Conservation (phyloP, 1,140 invertebrate species). For the Zaprionus nigranus region DNA sequence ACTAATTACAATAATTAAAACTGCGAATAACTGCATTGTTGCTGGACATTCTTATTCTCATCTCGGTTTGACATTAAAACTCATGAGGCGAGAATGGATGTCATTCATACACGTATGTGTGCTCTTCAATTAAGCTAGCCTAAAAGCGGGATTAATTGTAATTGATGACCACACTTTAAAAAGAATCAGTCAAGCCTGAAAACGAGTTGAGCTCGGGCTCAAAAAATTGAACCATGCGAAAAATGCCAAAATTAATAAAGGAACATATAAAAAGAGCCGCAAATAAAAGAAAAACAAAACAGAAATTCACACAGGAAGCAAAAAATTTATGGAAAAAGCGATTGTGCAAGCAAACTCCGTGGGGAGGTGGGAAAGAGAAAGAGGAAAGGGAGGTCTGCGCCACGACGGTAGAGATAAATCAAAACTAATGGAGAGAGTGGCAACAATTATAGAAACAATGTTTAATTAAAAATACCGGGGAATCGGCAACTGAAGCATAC, state of each 20-base stretch:
- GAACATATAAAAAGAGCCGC: conserved; percentile 59
- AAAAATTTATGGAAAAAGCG: conserved; percentile 59
- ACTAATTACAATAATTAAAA: neutral
- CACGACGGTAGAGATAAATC: conserved; percentile 45
- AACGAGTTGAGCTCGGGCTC: conserved; percentile 14
- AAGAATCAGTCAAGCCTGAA: conserved; percentile 69
- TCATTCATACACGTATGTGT: neutral
- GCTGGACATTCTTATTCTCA: neutral
- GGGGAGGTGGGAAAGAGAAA: neutral
- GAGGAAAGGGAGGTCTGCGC: neutral
- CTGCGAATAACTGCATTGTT: neutral
- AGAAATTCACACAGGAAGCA: conserved; percentile 25
- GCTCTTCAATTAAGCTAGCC: neutral
- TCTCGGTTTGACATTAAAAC: neutral
- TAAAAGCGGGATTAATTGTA: conserved; percentile 18
- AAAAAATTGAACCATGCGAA: conserved; percentile 14
- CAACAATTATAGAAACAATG: conserved; percentile 71
- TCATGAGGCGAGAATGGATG: too few relatives aligned
- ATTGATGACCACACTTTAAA: conserved; percentile 62
- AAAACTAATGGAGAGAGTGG: conserved; percentile 38
- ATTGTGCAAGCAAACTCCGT: conserved; percentile 62
- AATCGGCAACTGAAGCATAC: conserved; percentile 19
- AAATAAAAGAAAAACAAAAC: conserved; percentile 28
- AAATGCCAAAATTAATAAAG: conserved; percentile 2
- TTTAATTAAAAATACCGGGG: conserved; percentile 71